Conservation (phyloP, 2,113 vertebrate genomes). For the Carassius carassius region DNA sequence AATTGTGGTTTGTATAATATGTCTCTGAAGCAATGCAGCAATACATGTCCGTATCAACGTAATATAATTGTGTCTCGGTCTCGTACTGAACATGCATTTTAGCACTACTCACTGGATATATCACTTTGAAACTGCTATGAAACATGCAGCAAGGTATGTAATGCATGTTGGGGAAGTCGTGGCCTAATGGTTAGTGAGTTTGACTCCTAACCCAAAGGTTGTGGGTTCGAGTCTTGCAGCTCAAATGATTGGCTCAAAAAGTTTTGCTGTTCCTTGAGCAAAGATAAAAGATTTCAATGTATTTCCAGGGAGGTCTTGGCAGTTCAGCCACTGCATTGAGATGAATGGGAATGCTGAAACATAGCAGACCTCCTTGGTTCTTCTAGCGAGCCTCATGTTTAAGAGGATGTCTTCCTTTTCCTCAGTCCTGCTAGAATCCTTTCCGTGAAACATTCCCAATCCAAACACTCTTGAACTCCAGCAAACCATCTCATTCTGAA, state of each 20-base stretch:
- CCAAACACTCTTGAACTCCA: slow-evolving; percentile 37
- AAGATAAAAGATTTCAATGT: background rate
- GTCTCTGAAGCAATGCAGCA: too few relatives aligned
- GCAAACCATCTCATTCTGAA: slow-evolving; percentile 30
- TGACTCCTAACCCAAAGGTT: too few relatives aligned
- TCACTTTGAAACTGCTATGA: too few relatives aligned
- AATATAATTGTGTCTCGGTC: too few relatives aligned
- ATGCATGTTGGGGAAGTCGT: too few relatives aligned
- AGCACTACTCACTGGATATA: too few relatives aligned
- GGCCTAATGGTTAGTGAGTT: too few relatives aligned
- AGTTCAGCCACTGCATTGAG: background rate
- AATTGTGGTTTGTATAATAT: too few relatives aligned
- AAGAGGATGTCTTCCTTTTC: background rate
- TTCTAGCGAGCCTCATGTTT: background rate
- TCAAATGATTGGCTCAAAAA: background rate
- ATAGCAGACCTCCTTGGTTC: background rate
- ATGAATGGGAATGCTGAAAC: slow-evolving; percentile 19
- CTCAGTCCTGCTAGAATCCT: slow-evolving; percentile 32
- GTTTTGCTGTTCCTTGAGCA: background rate
- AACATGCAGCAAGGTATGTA: too few relatives aligned
- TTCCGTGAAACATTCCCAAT: slow-evolving; percentile 37
- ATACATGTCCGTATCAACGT: too few relatives aligned
- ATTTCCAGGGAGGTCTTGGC: slow-evolving; percentile 19
- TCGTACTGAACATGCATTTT: too few relatives aligned
- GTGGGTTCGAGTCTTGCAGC: background rate